Evolutionary conservation across 2,797 vertebrate genomes (phyloP).

Genomic region (Merluccius polli): DNA sequence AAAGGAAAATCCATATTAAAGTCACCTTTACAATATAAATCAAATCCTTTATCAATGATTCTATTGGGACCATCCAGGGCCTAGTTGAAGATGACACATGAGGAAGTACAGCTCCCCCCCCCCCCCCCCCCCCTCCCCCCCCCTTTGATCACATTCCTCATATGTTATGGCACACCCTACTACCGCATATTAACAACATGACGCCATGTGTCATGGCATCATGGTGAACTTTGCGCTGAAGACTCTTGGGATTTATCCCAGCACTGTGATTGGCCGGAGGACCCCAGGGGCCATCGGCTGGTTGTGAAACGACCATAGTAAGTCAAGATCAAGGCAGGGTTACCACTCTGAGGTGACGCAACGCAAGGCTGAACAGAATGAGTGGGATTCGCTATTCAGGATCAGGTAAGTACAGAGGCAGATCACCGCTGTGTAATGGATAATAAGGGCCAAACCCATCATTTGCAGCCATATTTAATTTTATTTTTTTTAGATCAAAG

Average conservation of each 20-base stretch:
- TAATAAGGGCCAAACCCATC: conserved; percentile 1
- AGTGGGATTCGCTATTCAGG: neutral
- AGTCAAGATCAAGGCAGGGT: no score
- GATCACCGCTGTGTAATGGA: neutral
- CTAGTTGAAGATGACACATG: no score
- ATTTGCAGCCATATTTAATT: neutral
- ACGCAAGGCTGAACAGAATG: neutral
- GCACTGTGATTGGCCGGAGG: no score
- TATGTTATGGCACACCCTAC: no score
- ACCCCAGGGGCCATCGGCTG: neutral
- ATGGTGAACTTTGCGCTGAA: neutral
- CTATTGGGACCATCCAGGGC: no score
- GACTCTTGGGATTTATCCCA: neutral
- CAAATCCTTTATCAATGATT: no score
- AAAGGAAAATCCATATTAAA: no score
- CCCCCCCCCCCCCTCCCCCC: no score
- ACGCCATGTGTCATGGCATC: neutral
- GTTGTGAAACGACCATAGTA: neutral
- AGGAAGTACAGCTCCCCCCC: no score
- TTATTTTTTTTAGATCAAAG: neutral
- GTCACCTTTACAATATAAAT: no score
- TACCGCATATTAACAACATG: neutral
- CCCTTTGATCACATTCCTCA: no score
- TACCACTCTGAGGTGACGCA: neutral
- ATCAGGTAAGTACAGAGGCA: neutral